These are phyloP conservation scores for Drosophila aff. DNA, from an alignment of 1,140 invertebrate genomes.

Conservation along the genomic window DNA sequence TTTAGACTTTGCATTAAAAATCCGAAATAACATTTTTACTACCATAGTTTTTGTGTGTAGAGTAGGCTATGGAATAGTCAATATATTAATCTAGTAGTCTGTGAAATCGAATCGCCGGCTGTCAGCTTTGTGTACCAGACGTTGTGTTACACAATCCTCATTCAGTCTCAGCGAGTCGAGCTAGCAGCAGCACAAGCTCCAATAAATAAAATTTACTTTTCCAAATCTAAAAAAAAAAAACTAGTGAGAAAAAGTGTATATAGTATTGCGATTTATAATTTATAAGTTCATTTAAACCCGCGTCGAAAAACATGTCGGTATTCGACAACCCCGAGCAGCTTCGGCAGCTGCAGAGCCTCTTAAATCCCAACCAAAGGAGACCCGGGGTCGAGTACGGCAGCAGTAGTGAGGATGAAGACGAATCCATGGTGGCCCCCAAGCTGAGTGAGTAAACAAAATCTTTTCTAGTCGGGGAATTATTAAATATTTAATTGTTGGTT, in stretches of 20 bases:
- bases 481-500: not conserved
- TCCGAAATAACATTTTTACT: not conserved
- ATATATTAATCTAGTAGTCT: slow-evolving; percentile 26
- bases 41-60: not conserved
- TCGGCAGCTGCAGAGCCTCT: slow-evolving; percentile 55
- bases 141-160: slow-evolving; percentile 10
- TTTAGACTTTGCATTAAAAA: not conserved
- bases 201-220: not conserved
- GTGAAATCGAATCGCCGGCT: slow-evolving; percentile 19
- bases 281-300: not conserved
- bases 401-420: slow-evolving; percentile 71
- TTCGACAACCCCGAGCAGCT: slow-evolving; percentile 78
- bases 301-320: slow-evolving; percentile 58
- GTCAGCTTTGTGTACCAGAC: slow-evolving; percentile 2
- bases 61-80: slow-evolving; percentile 1
- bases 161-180: slow-evolving; percentile 10
- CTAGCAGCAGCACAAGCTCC: slow-evolving; percentile 11
- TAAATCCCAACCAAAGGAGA: slow-evolving; percentile 52
- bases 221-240: not conserved
- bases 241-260: not conserved
- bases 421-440: slow-evolving; percentile 42
- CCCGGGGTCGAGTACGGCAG: slow-evolving; percentile 47
- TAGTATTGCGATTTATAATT: not conserved
- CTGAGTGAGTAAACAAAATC: slow-evolving; percentile 55
- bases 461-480: not conserved